Conservation (phyloP, 2,888 invertebrate species). For the Sinohyriopsis cumingii region DNA sequence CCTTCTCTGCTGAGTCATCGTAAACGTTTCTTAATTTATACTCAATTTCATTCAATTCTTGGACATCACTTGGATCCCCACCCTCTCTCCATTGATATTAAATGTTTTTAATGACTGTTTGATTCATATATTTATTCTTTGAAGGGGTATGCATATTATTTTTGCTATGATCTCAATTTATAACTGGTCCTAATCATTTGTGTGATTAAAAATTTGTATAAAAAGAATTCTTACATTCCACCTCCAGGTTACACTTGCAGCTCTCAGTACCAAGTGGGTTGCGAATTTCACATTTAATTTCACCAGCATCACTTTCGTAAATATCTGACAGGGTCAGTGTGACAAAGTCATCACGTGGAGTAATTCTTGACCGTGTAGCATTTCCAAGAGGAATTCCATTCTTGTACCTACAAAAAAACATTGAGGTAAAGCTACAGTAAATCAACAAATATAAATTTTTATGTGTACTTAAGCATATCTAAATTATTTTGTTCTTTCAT, state of each 20-base stretch:
- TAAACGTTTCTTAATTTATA: too few species aligned
- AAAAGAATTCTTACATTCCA: slow-evolving; percentile 79
- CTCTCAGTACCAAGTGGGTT: slow-evolving; percentile 93
- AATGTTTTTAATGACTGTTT: too few species aligned
- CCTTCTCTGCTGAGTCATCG: too few species aligned
- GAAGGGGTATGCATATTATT: too few species aligned
- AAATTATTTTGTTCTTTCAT: not conserved
- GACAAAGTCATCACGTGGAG: slow-evolving; percentile 81
- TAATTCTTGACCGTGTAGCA: slow-evolving; percentile 78
- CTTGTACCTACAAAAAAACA: slow-evolving; percentile 60
- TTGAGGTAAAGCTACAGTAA: not conserved
- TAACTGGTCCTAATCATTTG: too few species aligned
- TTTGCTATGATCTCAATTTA: too few species aligned
- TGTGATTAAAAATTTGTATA: too few species aligned
- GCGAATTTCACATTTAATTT: slow-evolving; percentile 95
- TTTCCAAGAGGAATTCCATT: slow-evolving; percentile 68
- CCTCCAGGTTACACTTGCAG: slow-evolving; percentile 89
- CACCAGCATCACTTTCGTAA: slow-evolving; percentile 92
- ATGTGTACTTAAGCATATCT: not conserved
- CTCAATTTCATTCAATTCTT: too few species aligned
- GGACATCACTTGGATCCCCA: too few species aligned
- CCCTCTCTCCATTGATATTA: too few species aligned
- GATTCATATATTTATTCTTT: too few species aligned
- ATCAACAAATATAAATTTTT: not conserved
- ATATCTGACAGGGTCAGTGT: slow-evolving; percentile 90